Conservation (phyloP, 2,113 vertebrate species). For the Hassar affinis region DNA sequence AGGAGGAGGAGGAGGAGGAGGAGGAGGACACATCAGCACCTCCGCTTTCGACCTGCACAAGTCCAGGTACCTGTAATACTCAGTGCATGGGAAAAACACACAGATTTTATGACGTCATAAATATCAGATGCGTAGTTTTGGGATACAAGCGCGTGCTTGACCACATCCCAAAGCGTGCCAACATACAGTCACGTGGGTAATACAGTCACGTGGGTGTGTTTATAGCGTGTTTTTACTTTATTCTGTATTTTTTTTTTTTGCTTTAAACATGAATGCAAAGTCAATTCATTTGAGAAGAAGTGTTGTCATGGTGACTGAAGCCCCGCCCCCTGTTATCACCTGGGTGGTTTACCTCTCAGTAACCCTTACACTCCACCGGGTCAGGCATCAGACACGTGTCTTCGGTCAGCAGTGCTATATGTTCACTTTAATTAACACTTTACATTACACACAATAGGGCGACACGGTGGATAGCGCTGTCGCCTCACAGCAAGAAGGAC, state of each 20-base stretch:
- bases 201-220: not conserved
- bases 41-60: conserved; percentile 85
- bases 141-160: not conserved
- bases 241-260: not conserved
- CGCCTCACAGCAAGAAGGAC: too few species aligned
- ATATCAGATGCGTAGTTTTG: not conserved
- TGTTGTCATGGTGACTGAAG: not conserved
- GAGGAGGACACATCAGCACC: conserved; percentile 70
- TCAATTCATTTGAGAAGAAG: not conserved
- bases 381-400: too few species aligned
- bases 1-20: conserved; percentile 56
- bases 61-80: conserved; percentile 75
- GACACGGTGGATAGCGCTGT: too few species aligned
- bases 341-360: too few species aligned
- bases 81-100: not conserved
- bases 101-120: not conserved
- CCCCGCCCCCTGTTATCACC: not conserved
- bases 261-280: too few species aligned
- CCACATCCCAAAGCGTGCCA: not conserved
- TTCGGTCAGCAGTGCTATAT: too few species aligned
- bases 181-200: not conserved
- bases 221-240: not conserved
- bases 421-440: too few species aligned
- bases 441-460: too few species aligned
- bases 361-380: too few species aligned